These are phyloP conservation scores for Cantharis rustica DNA, from an alignment of 2,888 invertebrate species.

Conservation along the genomic window DNA sequence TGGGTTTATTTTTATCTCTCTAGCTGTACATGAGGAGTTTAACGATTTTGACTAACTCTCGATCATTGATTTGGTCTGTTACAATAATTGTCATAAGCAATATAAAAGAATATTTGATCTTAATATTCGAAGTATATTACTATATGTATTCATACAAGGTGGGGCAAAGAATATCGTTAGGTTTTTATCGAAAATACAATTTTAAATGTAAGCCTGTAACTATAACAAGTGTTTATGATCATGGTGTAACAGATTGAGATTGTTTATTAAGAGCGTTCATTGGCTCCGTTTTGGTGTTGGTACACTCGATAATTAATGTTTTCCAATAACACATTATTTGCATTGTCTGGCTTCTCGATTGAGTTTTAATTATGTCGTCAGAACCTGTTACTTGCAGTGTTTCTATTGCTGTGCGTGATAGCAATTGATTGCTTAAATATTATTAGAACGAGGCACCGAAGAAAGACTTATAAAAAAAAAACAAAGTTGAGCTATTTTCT, in stretches of 20 bases:
- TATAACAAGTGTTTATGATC: neutral
- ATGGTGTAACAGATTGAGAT: conserved; percentile 8
- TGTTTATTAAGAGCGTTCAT: conserved; percentile 43
- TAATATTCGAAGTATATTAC: no score
- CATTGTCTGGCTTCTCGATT: conserved; percentile 42
- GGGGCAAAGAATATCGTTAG: neutral
- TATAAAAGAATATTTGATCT: no score
- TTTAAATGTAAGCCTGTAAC: neutral
- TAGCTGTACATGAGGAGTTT: neutral
- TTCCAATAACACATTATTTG: conserved; percentile 40
- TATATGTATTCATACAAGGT: no score
- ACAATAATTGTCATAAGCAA: no score
- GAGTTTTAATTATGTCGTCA: conserved; percentile 31
- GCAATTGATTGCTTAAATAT: conserved; percentile 21
- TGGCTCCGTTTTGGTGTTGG: conserved; percentile 37
- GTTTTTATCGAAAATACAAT: neutral
- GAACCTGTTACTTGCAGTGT: conserved; percentile 25
- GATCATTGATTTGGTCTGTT: neutral
- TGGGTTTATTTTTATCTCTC: neutral
- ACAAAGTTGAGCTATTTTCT: neutral
- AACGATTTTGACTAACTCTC: neutral
- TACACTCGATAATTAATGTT: conserved; percentile 35
- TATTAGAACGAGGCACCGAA: conserved; percentile 11
- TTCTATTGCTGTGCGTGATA: conserved; percentile 20
- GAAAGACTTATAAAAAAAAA: neutral